These are phyloP conservation scores for Cuculus canorus DNA, from an alignment of 2,797 vertebrate species.

Conservation along the genomic window DNA sequence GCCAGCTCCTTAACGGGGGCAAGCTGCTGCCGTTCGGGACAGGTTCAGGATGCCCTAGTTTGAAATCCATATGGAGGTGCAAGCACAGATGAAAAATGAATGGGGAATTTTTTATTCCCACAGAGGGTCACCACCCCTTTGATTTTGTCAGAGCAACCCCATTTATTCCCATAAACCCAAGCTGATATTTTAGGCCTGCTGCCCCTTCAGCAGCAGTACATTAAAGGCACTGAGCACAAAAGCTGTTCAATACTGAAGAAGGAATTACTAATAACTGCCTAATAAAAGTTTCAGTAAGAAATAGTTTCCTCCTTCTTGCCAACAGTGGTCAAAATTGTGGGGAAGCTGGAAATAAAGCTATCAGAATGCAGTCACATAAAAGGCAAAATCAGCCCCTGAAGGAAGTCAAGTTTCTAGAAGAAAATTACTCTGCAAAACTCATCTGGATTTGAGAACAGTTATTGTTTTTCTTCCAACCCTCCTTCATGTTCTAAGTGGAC, in stretches of 20 bases:
- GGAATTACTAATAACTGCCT: slow-evolving; percentile 34
- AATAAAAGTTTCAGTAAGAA: slow-evolving; percentile 57
- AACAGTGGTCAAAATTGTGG: not conserved
- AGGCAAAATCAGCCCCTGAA: slow-evolving; percentile 24
- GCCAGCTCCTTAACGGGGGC: not conserved
- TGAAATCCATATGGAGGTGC: not conserved
- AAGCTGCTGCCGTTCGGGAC: not conserved
- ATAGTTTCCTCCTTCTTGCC: slow-evolving; percentile 23
- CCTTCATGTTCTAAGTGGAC: not conserved
- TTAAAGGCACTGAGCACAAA: not conserved
- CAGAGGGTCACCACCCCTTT: not conserved
- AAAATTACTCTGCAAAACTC: slow-evolving; percentile 47
- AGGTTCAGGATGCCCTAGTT: not conserved
- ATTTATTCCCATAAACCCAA: not conserved
- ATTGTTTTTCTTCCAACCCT: not conserved
- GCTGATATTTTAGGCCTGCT: not conserved
- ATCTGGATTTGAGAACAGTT: slow-evolving; percentile 22
- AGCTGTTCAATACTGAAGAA: not conserved
- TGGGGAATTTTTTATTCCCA: accelerated
- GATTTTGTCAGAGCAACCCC: not conserved
- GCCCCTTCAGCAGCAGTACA: not conserved
- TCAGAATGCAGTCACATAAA: slow-evolving; percentile 5
- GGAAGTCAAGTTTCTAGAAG: slow-evolving; percentile 30
- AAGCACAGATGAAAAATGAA: not conserved
- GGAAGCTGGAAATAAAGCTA: slow-evolving; percentile 44